Evolutionary conservation across 2,888 invertebrate genomes (phyloP), one percentile per base, ranked within the genome.

Genomic region (Xanthia icteritia): DNA sequence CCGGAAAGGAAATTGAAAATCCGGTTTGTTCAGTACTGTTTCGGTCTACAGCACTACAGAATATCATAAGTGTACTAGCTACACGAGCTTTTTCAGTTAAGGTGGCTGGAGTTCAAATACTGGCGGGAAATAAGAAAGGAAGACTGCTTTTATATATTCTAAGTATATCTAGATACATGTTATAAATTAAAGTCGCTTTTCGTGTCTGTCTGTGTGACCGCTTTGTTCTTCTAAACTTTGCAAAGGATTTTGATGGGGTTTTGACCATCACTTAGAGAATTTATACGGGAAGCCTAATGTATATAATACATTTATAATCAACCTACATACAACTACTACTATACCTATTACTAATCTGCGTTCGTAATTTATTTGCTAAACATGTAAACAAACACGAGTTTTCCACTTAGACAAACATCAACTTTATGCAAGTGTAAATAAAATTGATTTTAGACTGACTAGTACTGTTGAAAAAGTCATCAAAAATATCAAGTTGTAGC

Each of bases 1-100:
- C 84, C 83, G 82, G 83, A 87, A 77, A 90, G 90, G 90, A 90
- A 90, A 90, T 90, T 90, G 90, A 90, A 90, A 90, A 89, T 88
- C 90, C 90, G 87, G 89, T 88, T 87, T 77, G 84, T 77, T 82
- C 77, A 74, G 73, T 71, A 76, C 82, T 83, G 85, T 87, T 88
- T 88, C 73, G 86, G 71, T 83, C 73, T 82, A 82, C 78, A 78
- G 61, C 86, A 82, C 77, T 73, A 64, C 60, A 61, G 73, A 78
- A 81, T 78, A 81, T 88, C 79, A 82, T 83, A 86, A 78, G 79
- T 88, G 79, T 73, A 64, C 68, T 63, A 63, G 45, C 56, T 69
- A 75, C 70, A 82, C 67, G 39, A 76, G 42, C 39, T 77, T 80
- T 81, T 85, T 83, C 42, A 56, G 42, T 60, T 39, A 60, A 75